These are phyloP conservation scores for Paramormyrops hopkinsi DNA, from an alignment of 2,797 vertebrate species.

Conservation along the genomic window DNA sequence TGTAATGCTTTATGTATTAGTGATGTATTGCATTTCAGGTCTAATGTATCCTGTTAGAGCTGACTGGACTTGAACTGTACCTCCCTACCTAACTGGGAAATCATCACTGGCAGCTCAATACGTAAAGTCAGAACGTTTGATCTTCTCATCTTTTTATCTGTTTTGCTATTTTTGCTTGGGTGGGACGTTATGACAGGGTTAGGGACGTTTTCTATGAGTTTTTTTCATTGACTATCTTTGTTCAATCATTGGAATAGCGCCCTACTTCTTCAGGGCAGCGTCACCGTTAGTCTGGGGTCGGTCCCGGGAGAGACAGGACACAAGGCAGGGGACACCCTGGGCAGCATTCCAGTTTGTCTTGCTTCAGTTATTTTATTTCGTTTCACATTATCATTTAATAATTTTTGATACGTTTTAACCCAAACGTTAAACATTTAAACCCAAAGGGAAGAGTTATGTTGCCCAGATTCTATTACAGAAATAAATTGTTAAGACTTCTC, in stretches of 20 bases:
- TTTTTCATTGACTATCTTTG: neutral
- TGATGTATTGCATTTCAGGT: neutral
- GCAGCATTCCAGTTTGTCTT: neutral
- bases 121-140: neutral
- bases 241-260: neutral
- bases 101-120: neutral
- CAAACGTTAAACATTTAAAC: neutral
- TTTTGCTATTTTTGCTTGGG: neutral
- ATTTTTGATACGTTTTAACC: neutral
- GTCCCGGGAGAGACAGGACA: neutral
- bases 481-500: neutral
- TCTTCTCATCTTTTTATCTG: neutral
- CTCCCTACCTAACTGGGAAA: neutral
- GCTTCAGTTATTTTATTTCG: neutral
- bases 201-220: neutral
- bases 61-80: neutral
- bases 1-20: neutral
- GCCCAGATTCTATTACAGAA: neutral
- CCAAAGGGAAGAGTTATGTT: neutral
- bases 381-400: conserved; percentile 6
- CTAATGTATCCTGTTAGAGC: neutral
- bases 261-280: neutral
- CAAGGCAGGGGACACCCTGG: neutral
- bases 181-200: neutral
- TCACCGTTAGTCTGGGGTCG: neutral